Base-by-base conservation (phyloP, 2,888 invertebrate genomes). In the Conus canariensis region DNA sequence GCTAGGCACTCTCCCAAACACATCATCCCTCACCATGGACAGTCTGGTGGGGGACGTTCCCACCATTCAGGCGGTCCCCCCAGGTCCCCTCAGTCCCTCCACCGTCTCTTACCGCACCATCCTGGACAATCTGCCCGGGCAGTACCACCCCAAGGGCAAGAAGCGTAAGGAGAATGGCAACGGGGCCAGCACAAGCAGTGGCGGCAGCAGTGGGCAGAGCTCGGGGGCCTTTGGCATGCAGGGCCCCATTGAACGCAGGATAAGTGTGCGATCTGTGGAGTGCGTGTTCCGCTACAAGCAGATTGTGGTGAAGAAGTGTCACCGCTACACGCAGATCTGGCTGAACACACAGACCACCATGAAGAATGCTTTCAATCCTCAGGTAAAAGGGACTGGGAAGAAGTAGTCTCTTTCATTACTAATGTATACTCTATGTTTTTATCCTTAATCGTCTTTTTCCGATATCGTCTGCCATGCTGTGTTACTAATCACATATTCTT, bases 321-420 rank as follows among this genome's bases (percentile, higher is more conserved):
- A 97, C 91, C 96, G 97, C 94, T 97, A 97, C 93, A 97, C 97
- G n/a, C 98, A 98, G 95, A 94, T 96, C 85, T 95, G 95, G 95
- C 93, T 96, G 25, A 95, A 95, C 91, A 95, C 96, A 2, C 96
- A 97, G n/a, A 97, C 97, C 0, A 97, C 97, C 95, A 96, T 97
- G 92, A 97, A 97, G 92, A 97, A 97, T 94, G 97, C 97, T 22
- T 97, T 98, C 70, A 97, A 97, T 92, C 96, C 97, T 70, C 97
- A 97, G 97, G 98, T 97, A 93, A 90, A 19, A 30, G 8, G n/a
- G 14, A 56, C 6, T 82, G 82, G 30, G 12, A 92, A 16, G 10
- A 56, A 19, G 45, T 8, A 74, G 59, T 19, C 30, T 7, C 25
- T 67, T 56, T 70, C 74, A 3, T 80, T 22, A 70, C 16, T 74